Conservation (phyloP, 1,140 invertebrate genomes). For the Hirudo medicinalis region DNA sequence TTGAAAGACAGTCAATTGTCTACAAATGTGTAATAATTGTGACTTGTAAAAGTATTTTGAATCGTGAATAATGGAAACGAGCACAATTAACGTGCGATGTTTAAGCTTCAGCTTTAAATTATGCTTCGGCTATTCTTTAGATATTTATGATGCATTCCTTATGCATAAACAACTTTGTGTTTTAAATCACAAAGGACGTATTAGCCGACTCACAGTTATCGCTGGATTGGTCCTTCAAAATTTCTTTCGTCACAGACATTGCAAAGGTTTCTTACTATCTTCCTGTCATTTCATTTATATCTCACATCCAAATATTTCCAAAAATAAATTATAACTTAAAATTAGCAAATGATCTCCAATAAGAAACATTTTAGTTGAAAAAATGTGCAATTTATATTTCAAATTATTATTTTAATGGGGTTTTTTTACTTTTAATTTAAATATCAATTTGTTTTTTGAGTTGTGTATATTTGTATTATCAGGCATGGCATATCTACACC, state of each 20-base stretch:
- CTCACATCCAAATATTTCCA: no score
- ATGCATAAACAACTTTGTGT: background rate
- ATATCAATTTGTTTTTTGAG: no score
- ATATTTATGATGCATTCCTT: background rate
- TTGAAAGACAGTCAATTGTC: no score
- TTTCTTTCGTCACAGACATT: slow-evolving; percentile 79
- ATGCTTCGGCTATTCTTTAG: background rate
- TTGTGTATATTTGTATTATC: background rate
- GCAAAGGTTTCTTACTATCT: slow-evolving; percentile 46
- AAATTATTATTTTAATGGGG: no score
- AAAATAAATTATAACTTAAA: no score
- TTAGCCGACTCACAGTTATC: background rate
- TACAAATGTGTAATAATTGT: slow-evolving; percentile 1
- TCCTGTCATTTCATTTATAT: no score
- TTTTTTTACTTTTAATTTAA: no score
- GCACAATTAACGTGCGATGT: background rate
- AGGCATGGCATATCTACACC: slow-evolving; percentile 77
- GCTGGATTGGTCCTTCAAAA: slow-evolving; percentile 74
- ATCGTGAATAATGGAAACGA: background rate
- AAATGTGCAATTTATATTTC: no score
- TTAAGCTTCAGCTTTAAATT: background rate
- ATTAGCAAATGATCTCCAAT: no score
- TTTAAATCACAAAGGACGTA: background rate
- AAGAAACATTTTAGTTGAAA: no score
- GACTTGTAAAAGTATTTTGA: background rate